Base-by-base conservation (phyloP, 2,888 invertebrate species). In the Danaus chrysippus region DNA sequence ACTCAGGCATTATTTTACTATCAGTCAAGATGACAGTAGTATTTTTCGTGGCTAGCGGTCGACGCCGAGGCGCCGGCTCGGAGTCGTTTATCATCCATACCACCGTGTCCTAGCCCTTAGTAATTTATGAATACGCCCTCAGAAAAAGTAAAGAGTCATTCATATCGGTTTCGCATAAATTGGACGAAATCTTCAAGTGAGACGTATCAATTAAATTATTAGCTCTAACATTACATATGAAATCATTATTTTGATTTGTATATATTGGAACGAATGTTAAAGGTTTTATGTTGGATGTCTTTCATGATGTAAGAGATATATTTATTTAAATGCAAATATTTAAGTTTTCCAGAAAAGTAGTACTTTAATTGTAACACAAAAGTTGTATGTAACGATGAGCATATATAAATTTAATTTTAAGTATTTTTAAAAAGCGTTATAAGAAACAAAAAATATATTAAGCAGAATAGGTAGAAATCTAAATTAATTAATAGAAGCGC, bases 21-120 rank as follows among this genome's bases (percentile, higher is more conserved):
- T 90, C 87, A 85, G 81, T 90, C 90, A 90, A 89, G 86, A 91
- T 89, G 89, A 88, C 86, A 90, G 84, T 86, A 81, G 84, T 86
- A 86, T 91, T 89, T 91, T 91, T 87, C 86, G 86, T 82, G 87
- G 79, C 82, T 84, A 86, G 78, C 82, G 83, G 81, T 83, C 86
- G 89, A 82, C 87, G 84, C 76, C 77, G 74, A 78, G 87, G 85
- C 88, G 90, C 87, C 87, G 72, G 68, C 82, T 82, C 72, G 61
- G 68, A 76, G 75, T 88, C 88, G 82, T 90, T 89, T 87, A 87
- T 91, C 87, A 91, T 89, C 80, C 77, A 81, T 80, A 82, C 78
- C 76, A 77, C 76, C 76, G 74, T 78, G 79, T 80, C 81, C 80
- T 77, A 78, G 71, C 79, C 79, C 79, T 82, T 80, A 81, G 74